Conservation (phyloP, 2,113 vertebrate species). For the Raja brachyura region DNA sequence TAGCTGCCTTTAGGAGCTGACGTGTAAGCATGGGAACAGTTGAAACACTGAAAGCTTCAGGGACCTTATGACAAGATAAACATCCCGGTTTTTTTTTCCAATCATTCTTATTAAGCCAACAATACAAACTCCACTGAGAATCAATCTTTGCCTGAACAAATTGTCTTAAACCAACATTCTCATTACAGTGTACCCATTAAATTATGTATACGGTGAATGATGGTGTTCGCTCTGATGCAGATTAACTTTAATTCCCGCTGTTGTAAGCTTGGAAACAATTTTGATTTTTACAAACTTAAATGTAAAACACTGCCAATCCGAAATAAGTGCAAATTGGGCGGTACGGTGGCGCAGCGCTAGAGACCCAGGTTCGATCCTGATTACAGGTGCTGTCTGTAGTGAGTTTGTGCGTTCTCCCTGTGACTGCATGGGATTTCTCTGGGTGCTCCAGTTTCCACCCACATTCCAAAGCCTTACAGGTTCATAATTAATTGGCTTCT, state of each 20-base stretch:
- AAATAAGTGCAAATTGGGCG: no score
- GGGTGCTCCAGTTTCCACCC: no score
- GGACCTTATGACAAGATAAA: slow-evolving; percentile 7
- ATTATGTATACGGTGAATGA: background rate
- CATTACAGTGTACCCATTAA: background rate
- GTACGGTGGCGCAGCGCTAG: no score
- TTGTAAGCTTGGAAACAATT: background rate
- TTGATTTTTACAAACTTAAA: background rate
- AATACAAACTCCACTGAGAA: slow-evolving; percentile 28
- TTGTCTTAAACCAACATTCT: background rate
- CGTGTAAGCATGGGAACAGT: slow-evolving; percentile 7
- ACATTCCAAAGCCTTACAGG: no score
- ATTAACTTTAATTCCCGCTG: background rate
- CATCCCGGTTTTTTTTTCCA: slow-evolving; percentile 33
- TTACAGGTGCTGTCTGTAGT: no score
- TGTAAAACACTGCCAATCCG: no score
- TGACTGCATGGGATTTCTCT: no score
- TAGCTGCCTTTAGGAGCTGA: background rate
- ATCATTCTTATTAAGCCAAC: slow-evolving; percentile 16
- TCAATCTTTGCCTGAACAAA: slow-evolving; percentile 12
- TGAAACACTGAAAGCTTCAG: background rate
- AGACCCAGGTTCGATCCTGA: no score
- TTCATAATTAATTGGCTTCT: no score
- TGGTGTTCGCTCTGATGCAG: background rate
- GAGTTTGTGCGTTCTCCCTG: no score